Conservation (phyloP, 2,888 invertebrate species). For the Syritta pipiens region DNA sequence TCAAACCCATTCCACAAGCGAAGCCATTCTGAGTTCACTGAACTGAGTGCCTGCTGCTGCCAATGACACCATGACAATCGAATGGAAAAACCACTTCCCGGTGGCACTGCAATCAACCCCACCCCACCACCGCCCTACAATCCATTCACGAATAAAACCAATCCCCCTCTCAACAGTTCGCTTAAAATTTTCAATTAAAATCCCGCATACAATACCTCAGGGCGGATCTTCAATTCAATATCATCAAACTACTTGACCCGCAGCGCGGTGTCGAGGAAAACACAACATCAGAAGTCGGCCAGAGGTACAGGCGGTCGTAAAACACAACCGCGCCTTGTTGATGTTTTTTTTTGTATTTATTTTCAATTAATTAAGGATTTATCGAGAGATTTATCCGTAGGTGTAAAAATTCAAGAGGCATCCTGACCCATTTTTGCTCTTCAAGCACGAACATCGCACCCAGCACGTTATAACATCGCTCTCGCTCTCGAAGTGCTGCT, state of each 20-base stretch:
- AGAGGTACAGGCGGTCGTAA: background rate
- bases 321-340: background rate
- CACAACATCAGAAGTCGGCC: background rate
- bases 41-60: too few relatives aligned
- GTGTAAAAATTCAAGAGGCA: constrained; percentile 52
- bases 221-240: background rate
- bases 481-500: too few relatives aligned
- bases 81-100: too few relatives aligned
- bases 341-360: constrained; percentile 19
- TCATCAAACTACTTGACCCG: constrained; percentile 9
- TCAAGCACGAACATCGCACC: too few relatives aligned
- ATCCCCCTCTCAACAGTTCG: background rate
- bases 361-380: constrained; percentile 51
- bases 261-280: background rate
- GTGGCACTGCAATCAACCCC: too few relatives aligned
- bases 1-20: too few relatives aligned
- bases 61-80: too few relatives aligned
- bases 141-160: background rate
- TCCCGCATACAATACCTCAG: background rate
- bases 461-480: too few relatives aligned
- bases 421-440: constrained; percentile 37
- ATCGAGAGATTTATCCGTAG: constrained; percentile 30
- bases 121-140: background rate
- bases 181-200: constrained; percentile 19
- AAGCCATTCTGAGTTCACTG: too few relatives aligned